Percentiles rank a stretch among this genome's conserved stretches.
phyloP scores from a whole-genome alignment of 2,888 invertebrate genomes.

The Erpobdella octoculata region DNA sequence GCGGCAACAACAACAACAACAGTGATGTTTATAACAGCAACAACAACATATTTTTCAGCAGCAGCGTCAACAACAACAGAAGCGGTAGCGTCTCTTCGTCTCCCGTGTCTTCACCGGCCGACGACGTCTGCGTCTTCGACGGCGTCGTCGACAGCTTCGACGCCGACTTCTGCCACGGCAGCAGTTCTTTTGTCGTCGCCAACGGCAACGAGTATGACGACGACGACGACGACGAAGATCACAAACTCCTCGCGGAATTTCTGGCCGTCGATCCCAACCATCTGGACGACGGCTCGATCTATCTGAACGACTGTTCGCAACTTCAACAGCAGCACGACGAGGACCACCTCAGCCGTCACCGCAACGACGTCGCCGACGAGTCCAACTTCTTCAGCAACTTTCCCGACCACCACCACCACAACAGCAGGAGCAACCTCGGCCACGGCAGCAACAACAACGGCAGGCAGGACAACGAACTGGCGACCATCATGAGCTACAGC shows the following conservation, averaged over 20 bases:
- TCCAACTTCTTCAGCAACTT: neutral
- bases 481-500: neutral
- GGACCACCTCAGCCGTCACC: neutral
- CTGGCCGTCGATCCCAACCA: neutral
- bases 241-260: conserved; percentile 6
- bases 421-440: neutral
- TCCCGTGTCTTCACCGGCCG: neutral
- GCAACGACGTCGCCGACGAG: neutral
- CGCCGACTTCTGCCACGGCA: conserved; percentile 3
- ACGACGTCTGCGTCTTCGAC: conserved; percentile 11
- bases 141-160: conserved; percentile 8
- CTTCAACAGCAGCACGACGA: no score
- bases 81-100: conserved; percentile 2
- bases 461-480: neutral
- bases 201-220: neutral
- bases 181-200: neutral
- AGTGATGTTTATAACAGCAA: neutral
- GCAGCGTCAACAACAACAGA: neutral
- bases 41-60: neutral
- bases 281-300: neutral
- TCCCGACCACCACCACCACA: neutral
- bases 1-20: neutral
- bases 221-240: conserved; percentile 11
- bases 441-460: neutral
- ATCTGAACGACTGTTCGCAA: neutral